These are phyloP conservation scores for Theodoxus fluviatilis DNA, from an alignment of 2,888 invertebrate species.

Conservation along the genomic window DNA sequence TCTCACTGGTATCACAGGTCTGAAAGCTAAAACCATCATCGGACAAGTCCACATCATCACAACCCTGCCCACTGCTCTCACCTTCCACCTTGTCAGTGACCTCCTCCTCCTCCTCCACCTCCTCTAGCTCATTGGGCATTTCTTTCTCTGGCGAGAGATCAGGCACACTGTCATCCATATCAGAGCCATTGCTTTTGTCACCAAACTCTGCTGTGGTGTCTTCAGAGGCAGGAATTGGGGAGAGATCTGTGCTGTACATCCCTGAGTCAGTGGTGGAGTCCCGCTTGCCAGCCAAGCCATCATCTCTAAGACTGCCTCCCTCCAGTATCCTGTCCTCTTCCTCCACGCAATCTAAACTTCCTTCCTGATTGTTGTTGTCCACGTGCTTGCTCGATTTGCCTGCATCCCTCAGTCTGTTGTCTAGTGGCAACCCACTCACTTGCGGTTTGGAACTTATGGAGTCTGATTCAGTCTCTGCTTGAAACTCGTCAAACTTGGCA, in stretches of 20 bases:
- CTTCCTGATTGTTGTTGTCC: no score
- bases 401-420: no score
- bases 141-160: constrained; percentile 25
- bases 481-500: constrained; percentile 26
- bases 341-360: no score
- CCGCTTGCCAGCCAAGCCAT: constrained; percentile 20
- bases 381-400: no score
- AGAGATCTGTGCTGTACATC: constrained; percentile 50
- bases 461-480: not conserved
- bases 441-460: no score
- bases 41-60: no score
- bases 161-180: constrained; percentile 33
- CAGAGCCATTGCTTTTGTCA: constrained; percentile 33
- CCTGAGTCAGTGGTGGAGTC: constrained; percentile 48
- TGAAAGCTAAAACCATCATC: no score
- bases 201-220: constrained; percentile 31
- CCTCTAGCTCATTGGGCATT: constrained; percentile 9
- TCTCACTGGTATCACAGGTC: no score
- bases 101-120: constrained; percentile 17
- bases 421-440: not conserved
- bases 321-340: constrained; percentile 3
- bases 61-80: not conserved
- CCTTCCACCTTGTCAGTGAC: constrained; percentile 5
- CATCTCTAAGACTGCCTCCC: not conserved
- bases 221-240: constrained; percentile 43